Conservation (phyloP, 2,797 vertebrate genomes). For the Merluccius polli region DNA sequence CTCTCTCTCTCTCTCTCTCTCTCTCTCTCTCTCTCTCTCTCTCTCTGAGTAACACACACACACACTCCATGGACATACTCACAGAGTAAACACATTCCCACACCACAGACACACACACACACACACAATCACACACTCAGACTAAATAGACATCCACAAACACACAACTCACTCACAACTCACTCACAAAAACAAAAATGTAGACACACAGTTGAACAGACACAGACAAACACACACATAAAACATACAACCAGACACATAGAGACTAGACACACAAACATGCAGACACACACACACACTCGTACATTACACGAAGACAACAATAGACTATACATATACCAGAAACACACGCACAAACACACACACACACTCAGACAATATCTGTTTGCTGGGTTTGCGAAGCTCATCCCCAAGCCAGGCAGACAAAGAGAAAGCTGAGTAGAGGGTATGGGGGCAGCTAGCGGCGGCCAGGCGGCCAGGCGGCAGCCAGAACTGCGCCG, state of each 20-base stretch:
- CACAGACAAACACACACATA: background rate
- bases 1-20: too few species aligned
- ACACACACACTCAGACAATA: conserved; percentile 11
- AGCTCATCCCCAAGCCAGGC: conserved; percentile 65
- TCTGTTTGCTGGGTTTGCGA: conserved; percentile 56
- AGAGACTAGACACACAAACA: background rate
- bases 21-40: too few species aligned
- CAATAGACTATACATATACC: background rate
- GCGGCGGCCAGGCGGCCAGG: conserved; percentile 56
- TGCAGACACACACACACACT: background rate
- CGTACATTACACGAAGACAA: background rate
- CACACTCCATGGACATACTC: background rate
- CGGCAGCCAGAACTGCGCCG: conserved; percentile 60
- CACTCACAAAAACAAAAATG: background rate
- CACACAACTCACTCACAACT: background rate
- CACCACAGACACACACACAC: background rate
- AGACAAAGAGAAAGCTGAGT: conserved; percentile 79
- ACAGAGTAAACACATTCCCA: background rate
- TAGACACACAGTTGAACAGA: background rate
- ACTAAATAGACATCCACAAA: too few species aligned
- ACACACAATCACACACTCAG: background rate
- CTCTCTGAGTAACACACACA: background rate
- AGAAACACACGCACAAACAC: background rate
- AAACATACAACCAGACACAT: background rate
- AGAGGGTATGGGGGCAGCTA: conserved; percentile 59